Evolutionary conservation across 2,888 invertebrate genomes (phyloP).

Genomic region (Caenorhabditis wallacei): DNA sequence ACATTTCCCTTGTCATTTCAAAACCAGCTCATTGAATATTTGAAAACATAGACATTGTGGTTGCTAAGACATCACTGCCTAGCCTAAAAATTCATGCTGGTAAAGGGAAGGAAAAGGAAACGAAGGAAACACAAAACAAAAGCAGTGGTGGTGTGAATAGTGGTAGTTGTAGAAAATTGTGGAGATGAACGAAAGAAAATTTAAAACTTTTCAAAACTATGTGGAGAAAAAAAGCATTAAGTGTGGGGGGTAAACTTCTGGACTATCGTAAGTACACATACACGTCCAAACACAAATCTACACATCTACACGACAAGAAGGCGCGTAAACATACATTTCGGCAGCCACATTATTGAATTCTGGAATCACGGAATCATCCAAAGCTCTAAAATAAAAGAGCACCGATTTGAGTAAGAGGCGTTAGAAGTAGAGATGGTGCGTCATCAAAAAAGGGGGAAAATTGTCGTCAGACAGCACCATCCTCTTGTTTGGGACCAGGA

Average conservation of each 20-base stretch:
- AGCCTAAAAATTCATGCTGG: conserved; percentile 36
- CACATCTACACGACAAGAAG: conserved; percentile 22
- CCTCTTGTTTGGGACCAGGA: conserved; percentile 23
- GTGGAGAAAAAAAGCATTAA: background rate
- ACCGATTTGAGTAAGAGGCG: conserved; percentile 47
- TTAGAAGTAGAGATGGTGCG: conserved; percentile 30
- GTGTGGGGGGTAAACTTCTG: background rate
- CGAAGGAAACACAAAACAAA: conserved; percentile 42
- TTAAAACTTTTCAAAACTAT: conserved; percentile 41
- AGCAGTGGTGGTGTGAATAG: conserved; percentile 34
- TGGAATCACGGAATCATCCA: conserved; percentile 63
- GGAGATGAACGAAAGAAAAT: conserved; percentile 5
- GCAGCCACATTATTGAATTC: conserved; percentile 65
- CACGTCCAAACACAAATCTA: background rate
- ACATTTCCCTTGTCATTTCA: background rate
- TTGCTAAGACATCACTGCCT: background rate
- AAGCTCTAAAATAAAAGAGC: conserved; percentile 51
- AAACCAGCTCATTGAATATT: conserved; percentile 20
- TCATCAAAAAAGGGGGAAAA: conserved; percentile 30
- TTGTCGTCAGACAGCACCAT: conserved; percentile 27
- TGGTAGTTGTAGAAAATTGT: conserved; percentile 9
- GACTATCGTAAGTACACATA: conserved; percentile 14
- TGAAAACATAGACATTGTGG: conserved; percentile 19
- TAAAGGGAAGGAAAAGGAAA: conserved; percentile 18
- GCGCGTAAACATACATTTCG: conserved; percentile 61